phyloP scores from a whole-genome alignment of 2,888 invertebrate species.

The Amorpha juglandis region DNA sequence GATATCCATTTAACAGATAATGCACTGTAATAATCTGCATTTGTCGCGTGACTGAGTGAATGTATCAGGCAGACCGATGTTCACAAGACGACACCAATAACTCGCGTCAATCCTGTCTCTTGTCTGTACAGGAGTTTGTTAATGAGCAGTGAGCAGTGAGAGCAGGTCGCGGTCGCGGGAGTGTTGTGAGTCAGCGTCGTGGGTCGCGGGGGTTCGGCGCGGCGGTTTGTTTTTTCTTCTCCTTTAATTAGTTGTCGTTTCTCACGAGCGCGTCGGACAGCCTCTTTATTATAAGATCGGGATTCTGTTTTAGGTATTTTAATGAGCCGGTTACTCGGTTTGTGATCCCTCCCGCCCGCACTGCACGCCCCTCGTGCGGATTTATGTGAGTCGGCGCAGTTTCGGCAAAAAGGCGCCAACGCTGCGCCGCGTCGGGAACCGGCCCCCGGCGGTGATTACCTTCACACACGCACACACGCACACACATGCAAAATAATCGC shows the following conservation, averaged over 20 bases:
- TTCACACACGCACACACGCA: neutral
- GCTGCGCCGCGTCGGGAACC: slow-evolving; percentile 29
- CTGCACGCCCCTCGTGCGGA: slow-evolving; percentile 35
- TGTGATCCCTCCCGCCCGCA: slow-evolving; percentile 29
- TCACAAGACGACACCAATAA: neutral
- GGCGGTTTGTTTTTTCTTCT: slow-evolving; percentile 45
- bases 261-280: slow-evolving; percentile 59
- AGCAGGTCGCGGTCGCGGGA: no score
- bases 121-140: neutral
- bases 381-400: slow-evolving; percentile 47
- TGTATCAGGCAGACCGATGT: no score
- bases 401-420: slow-evolving; percentile 55
- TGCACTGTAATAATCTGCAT: neutral
- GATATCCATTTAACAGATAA: neutral
- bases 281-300: slow-evolving; percentile 54
- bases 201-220: slow-evolving; percentile 1
- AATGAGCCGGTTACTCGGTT: slow-evolving; percentile 60
- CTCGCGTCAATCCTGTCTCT: neutral
- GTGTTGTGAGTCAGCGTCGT: neutral
- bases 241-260: slow-evolving; percentile 65
- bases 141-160: neutral
- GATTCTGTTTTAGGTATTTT: slow-evolving; percentile 71
- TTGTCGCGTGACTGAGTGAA: neutral
- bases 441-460: slow-evolving; percentile 31
- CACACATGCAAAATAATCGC: neutral